Conservation (phyloP, 92 coral and sea anemone species). For the Zoanthus sansibaricus region DNA sequence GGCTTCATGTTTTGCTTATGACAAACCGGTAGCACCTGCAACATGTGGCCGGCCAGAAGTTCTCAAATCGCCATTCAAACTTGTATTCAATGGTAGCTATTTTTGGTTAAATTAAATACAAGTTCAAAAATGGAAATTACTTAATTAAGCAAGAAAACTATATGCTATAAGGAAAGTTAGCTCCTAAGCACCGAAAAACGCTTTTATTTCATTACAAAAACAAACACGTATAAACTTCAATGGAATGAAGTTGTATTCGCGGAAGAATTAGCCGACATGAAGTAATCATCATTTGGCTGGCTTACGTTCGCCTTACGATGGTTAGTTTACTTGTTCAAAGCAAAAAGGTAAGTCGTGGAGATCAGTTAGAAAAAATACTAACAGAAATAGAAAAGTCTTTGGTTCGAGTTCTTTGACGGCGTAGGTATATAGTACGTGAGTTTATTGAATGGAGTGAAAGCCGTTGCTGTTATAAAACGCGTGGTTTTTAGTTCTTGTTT, state of each 20-base stretch:
- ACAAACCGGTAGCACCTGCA: neutral
- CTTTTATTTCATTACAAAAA: too few species aligned
- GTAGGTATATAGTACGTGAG: too few species aligned
- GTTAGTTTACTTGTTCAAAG: slow-evolving; percentile 39
- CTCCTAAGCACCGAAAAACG: too few species aligned
- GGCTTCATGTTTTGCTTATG: neutral
- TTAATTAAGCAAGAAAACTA: neutral
- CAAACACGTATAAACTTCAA: too few species aligned
- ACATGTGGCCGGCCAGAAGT: neutral
- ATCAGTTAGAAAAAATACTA: neutral
- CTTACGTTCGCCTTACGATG: slow-evolving; percentile 7
- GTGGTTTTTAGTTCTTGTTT: too few species aligned
- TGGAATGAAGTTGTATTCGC: too few species aligned
- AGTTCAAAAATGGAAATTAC: neutral
- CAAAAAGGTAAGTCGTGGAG: slow-evolving; percentile 39
- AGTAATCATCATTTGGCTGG: neutral
- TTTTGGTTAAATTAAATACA: neutral
- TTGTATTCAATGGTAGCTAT: neutral
- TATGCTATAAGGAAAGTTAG: neutral
- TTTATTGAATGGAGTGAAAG: too few species aligned
- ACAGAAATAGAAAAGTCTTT: too few species aligned
- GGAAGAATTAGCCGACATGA: neutral
- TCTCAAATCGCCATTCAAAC: neutral
- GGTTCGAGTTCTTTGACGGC: too few species aligned
- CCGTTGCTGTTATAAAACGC: too few species aligned